Percentiles rank a stretch among this genome's conserved stretches.
Conservation (phyloP, 2,888 invertebrate species). For the Notodonta dromedarius region DNA sequence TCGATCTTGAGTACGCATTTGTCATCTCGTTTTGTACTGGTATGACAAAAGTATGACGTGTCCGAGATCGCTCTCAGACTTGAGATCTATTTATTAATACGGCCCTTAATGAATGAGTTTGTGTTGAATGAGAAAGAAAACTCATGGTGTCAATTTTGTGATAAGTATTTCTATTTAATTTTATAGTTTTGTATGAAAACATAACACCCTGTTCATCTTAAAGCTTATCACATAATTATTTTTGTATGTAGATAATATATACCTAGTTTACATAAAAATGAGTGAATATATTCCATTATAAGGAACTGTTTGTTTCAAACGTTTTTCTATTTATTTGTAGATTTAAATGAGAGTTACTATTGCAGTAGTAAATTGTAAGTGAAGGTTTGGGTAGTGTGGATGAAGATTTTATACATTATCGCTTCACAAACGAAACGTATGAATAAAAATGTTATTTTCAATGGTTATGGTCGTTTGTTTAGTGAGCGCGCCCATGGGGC, state of each 20-base stretch:
- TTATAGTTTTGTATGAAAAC: conserved; percentile 21
- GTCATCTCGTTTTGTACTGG: too few relatives aligned
- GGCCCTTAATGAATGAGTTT: too few relatives aligned
- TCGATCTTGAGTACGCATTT: too few relatives aligned
- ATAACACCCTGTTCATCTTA: conserved; percentile 18
- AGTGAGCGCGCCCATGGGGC: too few relatives aligned
- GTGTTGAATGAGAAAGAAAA: too few relatives aligned
- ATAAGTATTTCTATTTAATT: background rate
- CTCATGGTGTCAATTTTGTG: background rate
- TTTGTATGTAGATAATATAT: conserved; percentile 42
- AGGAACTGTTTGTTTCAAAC: conserved; percentile 31
- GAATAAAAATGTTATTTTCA: conserved; percentile 55
- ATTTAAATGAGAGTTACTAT: conserved; percentile 32
- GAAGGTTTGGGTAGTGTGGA: conserved; percentile 47
- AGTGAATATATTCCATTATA: conserved; percentile 21
- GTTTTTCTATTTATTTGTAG: conserved; percentile 43
- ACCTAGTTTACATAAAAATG: conserved; percentile 31
- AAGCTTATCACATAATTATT: conserved; percentile 40
- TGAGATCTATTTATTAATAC: too few relatives aligned
- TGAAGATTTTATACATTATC: conserved; percentile 52
- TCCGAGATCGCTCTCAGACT: too few relatives aligned
- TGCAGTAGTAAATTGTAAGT: conserved; percentile 43
- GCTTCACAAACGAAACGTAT: conserved; percentile 57
- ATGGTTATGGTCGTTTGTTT: conserved; percentile 23
- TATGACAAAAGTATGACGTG: too few relatives aligned